Evolutionary conservation across 2,113 vertebrate genomes (phyloP).

Genomic region (Pygoscelis antarcticus): DNA sequence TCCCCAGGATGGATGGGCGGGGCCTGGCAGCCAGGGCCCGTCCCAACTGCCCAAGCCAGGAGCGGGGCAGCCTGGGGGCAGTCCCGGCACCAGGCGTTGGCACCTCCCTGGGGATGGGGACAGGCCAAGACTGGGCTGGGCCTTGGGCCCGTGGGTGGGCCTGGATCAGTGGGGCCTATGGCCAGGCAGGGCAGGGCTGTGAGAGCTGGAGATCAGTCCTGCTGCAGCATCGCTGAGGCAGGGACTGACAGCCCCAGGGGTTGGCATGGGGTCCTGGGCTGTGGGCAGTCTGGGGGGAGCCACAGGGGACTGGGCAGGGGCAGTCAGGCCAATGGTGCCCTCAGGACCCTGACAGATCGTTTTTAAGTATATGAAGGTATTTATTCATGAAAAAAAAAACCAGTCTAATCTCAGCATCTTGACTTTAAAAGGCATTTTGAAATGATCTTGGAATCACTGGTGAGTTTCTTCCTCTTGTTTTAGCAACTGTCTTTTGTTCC

Average conservation of each 20-base stretch:
- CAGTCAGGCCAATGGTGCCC: neutral
- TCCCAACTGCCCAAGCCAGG: neutral
- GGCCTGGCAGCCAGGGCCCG: neutral
- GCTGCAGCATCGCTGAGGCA: fast-evolving
- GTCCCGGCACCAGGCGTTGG: neutral
- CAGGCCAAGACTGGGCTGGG: fast-evolving
- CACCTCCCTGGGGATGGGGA: neutral
- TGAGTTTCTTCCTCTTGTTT: neutral
- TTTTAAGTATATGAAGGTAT: neutral
- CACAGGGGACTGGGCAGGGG: neutral
- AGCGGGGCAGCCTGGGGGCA: neutral
- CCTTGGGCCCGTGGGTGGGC: fast-evolving
- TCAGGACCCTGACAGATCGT: fast-evolving
- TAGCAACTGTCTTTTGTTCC: neutral
- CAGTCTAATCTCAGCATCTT: neutral
- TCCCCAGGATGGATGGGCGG: neutral
- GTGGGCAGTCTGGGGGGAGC: neutral
- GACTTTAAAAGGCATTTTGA: neutral
- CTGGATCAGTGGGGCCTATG: fast-evolving
- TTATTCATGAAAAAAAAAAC: neutral
- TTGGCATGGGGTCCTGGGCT: neutral
- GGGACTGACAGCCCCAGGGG: neutral
- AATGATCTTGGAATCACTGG: neutral
- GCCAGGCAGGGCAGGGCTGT: neutral
- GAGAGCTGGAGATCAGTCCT: neutral